Evolutionary conservation across 1,140 invertebrate genomes (phyloP), one percentile per base, ranked within the genome.

Genomic region (Coptotermes formosanus): DNA sequence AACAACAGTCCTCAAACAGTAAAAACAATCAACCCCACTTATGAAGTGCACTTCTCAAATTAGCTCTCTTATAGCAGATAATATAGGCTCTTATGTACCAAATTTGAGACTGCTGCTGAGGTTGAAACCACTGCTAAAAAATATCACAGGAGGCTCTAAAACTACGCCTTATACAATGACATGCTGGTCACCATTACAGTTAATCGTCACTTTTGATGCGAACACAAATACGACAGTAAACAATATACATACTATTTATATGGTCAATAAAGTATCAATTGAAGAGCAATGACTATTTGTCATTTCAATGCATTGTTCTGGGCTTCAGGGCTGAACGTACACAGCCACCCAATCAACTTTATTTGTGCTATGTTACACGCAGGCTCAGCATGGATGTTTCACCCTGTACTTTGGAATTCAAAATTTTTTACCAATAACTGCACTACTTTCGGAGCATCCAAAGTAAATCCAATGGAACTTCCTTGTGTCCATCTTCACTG

Each of bases 61-160:
- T 75, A 75, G 30, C 25, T 11, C 25, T 30, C 64, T 75, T 30
- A 75, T 30, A n/a, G 64, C n/a, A 75, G 64, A 12, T 75, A 75
- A 75, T 25, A 75, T 75, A 75, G 64, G 64, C 64, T 75, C 64
- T 75, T 30, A 75, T 30, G n/a, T 75, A 75, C 14, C 25, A 75
- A n/a, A n/a, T 75, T 30, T 75, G 64, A 75, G 64, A 75, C 25
- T 11, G 64, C 64, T 75, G 64, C 64, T 75, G 25, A 3, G n/a
- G n/a, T 75, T 75, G 7, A 75, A n/a, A 75, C 25, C n/a, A 25
- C 64, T 75, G 19, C 64, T 75, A 75, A 75, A n/a, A 75, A 9
- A 30, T 75, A 75, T 75, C 64, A 75, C 64, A 75, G 64, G 25
- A 75, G n/a, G 64, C 64, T 75, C 64, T 75, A 75, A 75, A 75